These are phyloP conservation scores for Enteromius treurensis DNA, from an alignment of 2,797 vertebrate species.

Conservation along the genomic window DNA sequence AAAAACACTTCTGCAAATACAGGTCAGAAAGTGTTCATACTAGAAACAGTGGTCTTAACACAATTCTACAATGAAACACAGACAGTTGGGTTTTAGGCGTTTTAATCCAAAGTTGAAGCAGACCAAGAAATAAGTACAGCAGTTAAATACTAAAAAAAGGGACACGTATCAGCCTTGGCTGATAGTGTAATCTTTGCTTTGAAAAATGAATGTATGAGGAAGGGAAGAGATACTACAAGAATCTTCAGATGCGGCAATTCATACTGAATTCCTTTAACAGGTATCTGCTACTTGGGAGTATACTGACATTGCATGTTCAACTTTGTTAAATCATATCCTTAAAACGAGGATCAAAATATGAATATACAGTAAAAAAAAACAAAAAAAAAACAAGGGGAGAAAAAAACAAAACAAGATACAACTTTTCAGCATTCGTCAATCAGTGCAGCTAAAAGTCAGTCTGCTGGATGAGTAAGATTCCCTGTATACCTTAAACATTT, in stretches of 20 bases:
- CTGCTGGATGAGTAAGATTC: conserved; percentile 2
- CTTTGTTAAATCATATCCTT: conserved; percentile 25
- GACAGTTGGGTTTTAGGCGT: conserved; percentile 55
- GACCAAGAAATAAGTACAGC: conserved; percentile 72
- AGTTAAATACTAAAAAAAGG: conserved; percentile 67
- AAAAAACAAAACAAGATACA: conserved; percentile 4
- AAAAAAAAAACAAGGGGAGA: conserved; percentile 3
- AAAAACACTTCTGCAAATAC: background rate
- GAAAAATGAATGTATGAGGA: background rate
- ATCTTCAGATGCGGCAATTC: background rate
- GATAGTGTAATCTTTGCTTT: conserved; percentile 1
- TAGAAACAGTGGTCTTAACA: background rate
- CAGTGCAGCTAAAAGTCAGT: conserved; percentile 37
- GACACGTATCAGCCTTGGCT: conserved; percentile 16
- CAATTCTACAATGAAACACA: conserved; percentile 3
- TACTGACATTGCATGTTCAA: conserved; percentile 24
- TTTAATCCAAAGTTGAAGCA: conserved; percentile 82
- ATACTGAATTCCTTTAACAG: background rate
- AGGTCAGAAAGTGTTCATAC: background rate
- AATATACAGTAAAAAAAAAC: conserved; percentile 33
- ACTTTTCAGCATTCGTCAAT: conserved; percentile 3
- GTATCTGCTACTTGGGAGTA: background rate
- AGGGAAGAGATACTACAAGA: conserved; percentile 24
- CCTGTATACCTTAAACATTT: background rate
- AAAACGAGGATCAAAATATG: conserved; percentile 21